Evolutionary conservation across 2,113 vertebrate genomes (phyloP), one percentile per base, ranked within the genome.

Genomic region (Nerophis ophidion): DNA sequence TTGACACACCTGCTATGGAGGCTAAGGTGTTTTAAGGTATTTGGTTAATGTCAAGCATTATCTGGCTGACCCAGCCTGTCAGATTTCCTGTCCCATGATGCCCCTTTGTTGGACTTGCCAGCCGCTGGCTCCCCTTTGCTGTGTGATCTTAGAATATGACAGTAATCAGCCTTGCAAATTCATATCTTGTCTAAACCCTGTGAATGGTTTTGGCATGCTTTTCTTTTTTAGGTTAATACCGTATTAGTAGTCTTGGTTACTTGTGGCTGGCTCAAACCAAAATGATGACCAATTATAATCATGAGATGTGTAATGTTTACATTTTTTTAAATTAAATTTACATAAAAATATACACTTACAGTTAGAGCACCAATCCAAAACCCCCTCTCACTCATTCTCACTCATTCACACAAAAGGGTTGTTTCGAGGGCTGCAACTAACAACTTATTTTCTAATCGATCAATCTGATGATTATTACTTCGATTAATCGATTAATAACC

Each of bases 191-290:
- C 35, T 57, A 7, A 11, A 52, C 53, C 56, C 60, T 65, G 51
- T 53, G 55, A 56, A 57, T 16, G 26, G 47, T 7, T 38, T 38
- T 38, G 36, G 36, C 36, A 38, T 38, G 36, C 36, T 38, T 38
- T 82, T 84, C 86, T 62, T 82, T 84, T 87, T 62, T 82, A 73
- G 87, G 87, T 83, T 85, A 86, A 88, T 81, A 70, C 74, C 60
- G 80, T 57, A 80, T 88, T 86, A 88, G 68, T 35, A 42, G 52
- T 52, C 48, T 63, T 63, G 59, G 57, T 66, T 61, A 65, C 16
- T 9, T 57, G 58, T 26, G 36, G 60, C 48, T 69, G 48, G 33
- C 67, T 59, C 46, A 40, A 34, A 60, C 36, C 15, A 48, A 60
- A 57, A 47, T 57, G 34, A 33, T 38, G 17, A 66, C 46, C 42